Conservation (phyloP, 2,797 vertebrate species). For the Scarus forsteni region DNA sequence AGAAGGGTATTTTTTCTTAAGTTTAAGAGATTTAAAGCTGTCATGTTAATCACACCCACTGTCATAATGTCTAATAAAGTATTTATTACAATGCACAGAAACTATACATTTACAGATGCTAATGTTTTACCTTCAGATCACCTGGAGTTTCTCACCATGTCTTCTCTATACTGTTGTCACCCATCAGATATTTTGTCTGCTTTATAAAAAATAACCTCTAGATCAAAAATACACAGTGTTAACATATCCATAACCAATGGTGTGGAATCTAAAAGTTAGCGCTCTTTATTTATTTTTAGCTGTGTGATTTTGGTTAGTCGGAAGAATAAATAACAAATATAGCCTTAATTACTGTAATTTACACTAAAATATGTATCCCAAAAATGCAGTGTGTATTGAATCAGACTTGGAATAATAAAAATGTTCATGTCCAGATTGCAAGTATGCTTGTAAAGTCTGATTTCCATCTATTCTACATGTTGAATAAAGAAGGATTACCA, state of each 20-base stretch:
- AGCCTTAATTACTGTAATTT: conserved; percentile 53
- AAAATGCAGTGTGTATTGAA: conserved; percentile 69
- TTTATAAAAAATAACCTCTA: conserved; percentile 31
- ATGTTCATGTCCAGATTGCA: conserved; percentile 7
- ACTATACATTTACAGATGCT: conserved; percentile 32
- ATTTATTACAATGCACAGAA: conserved; percentile 36
- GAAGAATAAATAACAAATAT: conserved; percentile 40
- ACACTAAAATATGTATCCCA: conserved; percentile 43
- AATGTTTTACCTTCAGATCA: conserved; percentile 36
- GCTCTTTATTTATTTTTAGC: conserved; percentile 51
- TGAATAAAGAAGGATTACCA: neutral
- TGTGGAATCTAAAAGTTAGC: conserved; percentile 48
- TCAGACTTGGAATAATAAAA: conserved; percentile 61
- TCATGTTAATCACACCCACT: conserved; percentile 36
- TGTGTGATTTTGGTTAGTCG: conserved; percentile 70
- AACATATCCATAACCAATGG: conserved; percentile 26
- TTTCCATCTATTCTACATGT: neutral
- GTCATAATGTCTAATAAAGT: conserved; percentile 37
- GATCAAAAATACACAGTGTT: conserved; percentile 36
- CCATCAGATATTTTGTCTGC: conserved; percentile 35
- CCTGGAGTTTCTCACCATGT: conserved; percentile 33
- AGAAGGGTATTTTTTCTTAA: conserved; percentile 29
- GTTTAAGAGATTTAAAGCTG: conserved; percentile 31
- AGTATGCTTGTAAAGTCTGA: conserved; percentile 13
- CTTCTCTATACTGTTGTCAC: conserved; percentile 32